Evolutionary conservation across 2,113 vertebrate species (phyloP).

Genomic region (Calidris pugnax): DNA sequence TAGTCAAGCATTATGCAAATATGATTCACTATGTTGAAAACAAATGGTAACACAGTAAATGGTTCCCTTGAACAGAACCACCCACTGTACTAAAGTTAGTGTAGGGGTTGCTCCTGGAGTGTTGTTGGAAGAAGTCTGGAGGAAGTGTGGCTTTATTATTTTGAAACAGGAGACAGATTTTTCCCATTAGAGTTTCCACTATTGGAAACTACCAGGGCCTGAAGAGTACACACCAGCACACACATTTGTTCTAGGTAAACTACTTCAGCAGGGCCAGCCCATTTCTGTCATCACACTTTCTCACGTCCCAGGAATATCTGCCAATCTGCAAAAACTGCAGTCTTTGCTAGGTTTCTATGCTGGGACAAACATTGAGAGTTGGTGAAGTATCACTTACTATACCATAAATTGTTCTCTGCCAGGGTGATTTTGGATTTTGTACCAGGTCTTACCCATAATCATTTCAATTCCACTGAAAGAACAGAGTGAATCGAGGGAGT

Average conservation of each 20-base stretch:
- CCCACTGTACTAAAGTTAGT: background rate
- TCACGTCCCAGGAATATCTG: background rate
- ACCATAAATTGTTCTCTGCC: background rate
- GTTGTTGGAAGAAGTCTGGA: background rate
- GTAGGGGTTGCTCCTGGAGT: background rate
- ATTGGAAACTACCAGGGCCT: background rate
- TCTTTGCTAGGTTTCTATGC: background rate
- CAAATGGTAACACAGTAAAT: background rate
- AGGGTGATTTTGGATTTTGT: background rate
- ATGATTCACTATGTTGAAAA: conserved; percentile 26
- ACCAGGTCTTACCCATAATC: background rate
- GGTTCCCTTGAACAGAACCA: background rate
- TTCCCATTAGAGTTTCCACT: background rate
- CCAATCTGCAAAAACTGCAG: background rate
- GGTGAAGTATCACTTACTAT: background rate
- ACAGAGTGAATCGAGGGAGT: background rate
- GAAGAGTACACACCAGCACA: background rate
- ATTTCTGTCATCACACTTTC: background rate
- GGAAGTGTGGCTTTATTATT: background rate
- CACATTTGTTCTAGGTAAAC: background rate
- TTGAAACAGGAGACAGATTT: background rate
- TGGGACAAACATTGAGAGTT: background rate
- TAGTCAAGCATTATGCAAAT: conserved; percentile 33
- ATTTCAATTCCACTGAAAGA: background rate
- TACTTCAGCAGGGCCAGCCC: background rate